A percentile compares a stretch with the other conserved stretches of the same genome.
phyloP scores from a whole-genome alignment of 2,113 vertebrate genomes.

The Dipodomys merriami region DNA sequence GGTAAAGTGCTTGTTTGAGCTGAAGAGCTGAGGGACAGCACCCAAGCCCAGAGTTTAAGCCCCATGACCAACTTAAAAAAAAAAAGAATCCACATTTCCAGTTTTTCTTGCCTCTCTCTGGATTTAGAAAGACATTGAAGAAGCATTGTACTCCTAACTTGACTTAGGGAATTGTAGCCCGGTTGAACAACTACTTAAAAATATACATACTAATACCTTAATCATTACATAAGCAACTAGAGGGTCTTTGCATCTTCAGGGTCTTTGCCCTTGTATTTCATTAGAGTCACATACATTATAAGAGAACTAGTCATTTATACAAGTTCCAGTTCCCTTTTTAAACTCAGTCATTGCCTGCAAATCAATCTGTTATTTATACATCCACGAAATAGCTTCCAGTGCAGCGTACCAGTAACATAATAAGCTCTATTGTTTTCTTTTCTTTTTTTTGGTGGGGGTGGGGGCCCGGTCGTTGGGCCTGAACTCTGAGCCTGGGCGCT shows the following conservation, averaged over 20 bases:
- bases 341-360: slow-evolving; percentile 12
- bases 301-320: slow-evolving; percentile 17
- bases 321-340: neutral
- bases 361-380: slow-evolving; percentile 31
- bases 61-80: too few relatives aligned
- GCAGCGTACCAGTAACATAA: neutral
- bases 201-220: neutral
- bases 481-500: too few relatives aligned
- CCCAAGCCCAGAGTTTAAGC: too few relatives aligned
- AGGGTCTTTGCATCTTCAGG: neutral
- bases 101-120: neutral
- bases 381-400: slow-evolving; percentile 19
- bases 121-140: too few relatives aligned
- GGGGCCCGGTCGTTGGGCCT: too few relatives aligned
- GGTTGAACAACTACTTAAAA: neutral
- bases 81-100: neutral
- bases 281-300: neutral
- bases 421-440: neutral
- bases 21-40: too few relatives aligned
- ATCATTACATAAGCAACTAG: slow-evolving; percentile 18
- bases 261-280: slow-evolving; percentile 1
- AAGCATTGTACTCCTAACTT: too few relatives aligned
- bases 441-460: too few relatives aligned
- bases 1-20: too few relatives aligned
- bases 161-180: too few relatives aligned